Conservation (phyloP, 2,888 invertebrate species). For the Polymixis lichenea region DNA sequence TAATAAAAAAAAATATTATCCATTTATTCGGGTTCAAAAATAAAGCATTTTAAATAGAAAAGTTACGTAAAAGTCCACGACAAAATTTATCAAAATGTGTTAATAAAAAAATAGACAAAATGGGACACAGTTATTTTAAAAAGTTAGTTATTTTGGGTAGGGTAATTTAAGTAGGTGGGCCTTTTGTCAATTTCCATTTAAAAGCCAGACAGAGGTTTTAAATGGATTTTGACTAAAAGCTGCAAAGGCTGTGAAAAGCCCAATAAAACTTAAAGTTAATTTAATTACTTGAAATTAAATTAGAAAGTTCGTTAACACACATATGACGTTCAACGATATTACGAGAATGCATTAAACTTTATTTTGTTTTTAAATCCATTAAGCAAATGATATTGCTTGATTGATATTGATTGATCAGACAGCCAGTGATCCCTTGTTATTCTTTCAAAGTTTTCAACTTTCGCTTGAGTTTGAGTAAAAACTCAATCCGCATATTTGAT, state of each 20-base stretch:
- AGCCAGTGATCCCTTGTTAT: conserved; percentile 36
- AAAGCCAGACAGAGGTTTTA: no score
- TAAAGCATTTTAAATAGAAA: no score
- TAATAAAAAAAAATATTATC: no score
- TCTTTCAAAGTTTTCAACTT: conserved; percentile 33
- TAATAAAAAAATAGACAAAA: no score
- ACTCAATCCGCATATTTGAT: conserved; percentile 25
- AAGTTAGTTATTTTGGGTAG: no score
- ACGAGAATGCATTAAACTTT: conserved; percentile 10
- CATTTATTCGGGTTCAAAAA: no score
- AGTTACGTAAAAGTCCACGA: no score
- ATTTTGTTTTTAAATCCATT: conserved; percentile 27
- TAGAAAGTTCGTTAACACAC: background rate
- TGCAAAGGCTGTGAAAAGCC: background rate
- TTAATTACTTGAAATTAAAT: background rate
- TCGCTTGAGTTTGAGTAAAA: conserved; percentile 25
- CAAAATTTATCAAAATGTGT: no score
- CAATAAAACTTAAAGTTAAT: background rate
- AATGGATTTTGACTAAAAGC: no score
- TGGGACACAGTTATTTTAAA: no score
- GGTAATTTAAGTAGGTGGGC: no score
- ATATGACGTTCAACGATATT: background rate
- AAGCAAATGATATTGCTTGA: conserved; percentile 26
- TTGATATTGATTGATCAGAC: conserved; percentile 55
- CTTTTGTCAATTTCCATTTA: no score